Evolutionary conservation across 2,888 invertebrate genomes (phyloP).

Genomic region (Drosophila limbata): DNA sequence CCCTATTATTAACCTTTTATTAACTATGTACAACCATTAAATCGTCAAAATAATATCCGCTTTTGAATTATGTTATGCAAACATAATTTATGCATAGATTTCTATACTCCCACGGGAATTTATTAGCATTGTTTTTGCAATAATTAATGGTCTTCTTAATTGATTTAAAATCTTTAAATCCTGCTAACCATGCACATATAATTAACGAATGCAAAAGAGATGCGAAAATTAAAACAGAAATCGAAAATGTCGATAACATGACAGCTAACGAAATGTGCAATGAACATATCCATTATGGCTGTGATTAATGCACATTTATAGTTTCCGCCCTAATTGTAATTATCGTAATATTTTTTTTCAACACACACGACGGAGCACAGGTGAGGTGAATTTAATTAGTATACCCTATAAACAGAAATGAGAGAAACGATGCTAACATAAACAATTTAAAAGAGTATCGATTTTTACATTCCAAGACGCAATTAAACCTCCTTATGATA

Average conservation of each 20-base stretch:
- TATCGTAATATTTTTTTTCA: conserved; percentile 15
- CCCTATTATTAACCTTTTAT: conserved; percentile 5
- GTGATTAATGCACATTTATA: conserved; percentile 58
- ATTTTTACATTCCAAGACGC: neutral
- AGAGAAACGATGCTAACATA: neutral
- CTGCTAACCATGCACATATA: conserved; percentile 45
- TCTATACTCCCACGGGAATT: conserved; percentile 42
- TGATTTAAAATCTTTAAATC: conserved; percentile 63
- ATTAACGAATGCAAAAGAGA: conserved; percentile 38
- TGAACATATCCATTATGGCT: conserved; percentile 43
- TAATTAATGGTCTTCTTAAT: conserved; percentile 54
- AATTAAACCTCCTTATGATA: neutral
- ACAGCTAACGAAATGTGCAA: conserved; percentile 14
- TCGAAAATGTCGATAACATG: conserved; percentile 3
- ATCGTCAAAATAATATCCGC: neutral
- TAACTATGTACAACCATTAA: neutral
- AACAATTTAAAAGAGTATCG: neutral
- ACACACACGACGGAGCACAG: neutral
- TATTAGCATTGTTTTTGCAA: conserved; percentile 41
- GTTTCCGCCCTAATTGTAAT: conserved; percentile 39
- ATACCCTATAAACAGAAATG: conserved; percentile 9
- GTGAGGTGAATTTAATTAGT: conserved; percentile 34
- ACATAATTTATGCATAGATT: conserved; percentile 50
- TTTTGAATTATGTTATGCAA: conserved; percentile 5
- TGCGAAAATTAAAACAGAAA: neutral